Conservation (phyloP, 2,797 vertebrate species). For the Champsocephalus gunnari region DNA sequence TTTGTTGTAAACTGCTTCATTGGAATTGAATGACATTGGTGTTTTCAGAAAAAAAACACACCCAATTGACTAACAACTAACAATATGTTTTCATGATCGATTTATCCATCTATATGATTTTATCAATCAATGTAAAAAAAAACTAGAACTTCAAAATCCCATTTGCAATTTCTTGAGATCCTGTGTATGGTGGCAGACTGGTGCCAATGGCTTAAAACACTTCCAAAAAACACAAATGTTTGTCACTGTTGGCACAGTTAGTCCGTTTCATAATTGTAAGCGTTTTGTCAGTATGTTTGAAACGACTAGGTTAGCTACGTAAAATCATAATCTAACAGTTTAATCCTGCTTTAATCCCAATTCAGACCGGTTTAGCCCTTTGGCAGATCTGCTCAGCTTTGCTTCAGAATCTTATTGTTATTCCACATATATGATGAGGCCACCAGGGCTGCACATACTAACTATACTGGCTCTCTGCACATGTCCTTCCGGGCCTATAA, state of each 20-base stretch:
- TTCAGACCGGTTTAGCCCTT: constrained; percentile 26
- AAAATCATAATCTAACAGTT: constrained; percentile 3
- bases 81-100: background rate
- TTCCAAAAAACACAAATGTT: too few species aligned
- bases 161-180: background rate
- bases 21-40: background rate
- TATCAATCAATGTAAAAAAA: background rate
- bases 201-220: too few species aligned
- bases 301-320: background rate
- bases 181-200: too few species aligned
- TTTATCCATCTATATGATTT: background rate
- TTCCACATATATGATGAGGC: constrained; percentile 44
- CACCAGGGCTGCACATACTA: constrained; percentile 22
- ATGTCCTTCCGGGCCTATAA: constrained; percentile 39
- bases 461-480: constrained; percentile 24
- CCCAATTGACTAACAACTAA: too few species aligned
- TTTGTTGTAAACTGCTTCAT: background rate
- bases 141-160: background rate
- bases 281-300: too few species aligned
- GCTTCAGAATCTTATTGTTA: constrained; percentile 23
- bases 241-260: too few species aligned
- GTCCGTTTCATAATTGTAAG: too few species aligned
- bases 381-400: constrained; percentile 25
- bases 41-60: background rate
- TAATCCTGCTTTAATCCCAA: background rate